Evolutionary conservation across 1,140 invertebrate genomes (phyloP).

Genomic region (Ruditapes philippinarum): DNA sequence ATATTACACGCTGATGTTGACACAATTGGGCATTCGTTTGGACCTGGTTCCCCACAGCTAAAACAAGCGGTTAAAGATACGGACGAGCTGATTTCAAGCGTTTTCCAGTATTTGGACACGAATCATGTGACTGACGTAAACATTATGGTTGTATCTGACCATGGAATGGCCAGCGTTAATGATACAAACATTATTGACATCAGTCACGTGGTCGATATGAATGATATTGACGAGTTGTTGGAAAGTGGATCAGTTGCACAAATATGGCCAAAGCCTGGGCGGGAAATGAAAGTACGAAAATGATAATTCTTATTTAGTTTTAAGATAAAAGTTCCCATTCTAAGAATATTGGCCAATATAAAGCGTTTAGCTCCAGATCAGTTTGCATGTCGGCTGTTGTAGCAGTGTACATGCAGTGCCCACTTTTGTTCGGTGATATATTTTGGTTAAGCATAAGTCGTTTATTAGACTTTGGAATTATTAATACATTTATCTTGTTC

Average conservation of each 20-base stretch:
- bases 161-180: slow-evolving; percentile 85
- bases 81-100: slow-evolving; percentile 76
- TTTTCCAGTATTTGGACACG: slow-evolving; percentile 71
- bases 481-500: too few species aligned
- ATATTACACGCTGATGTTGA: slow-evolving; percentile 81
- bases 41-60: slow-evolving; percentile 71
- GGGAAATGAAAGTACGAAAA: slow-evolving; percentile 73
- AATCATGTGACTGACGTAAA: slow-evolving; percentile 78
- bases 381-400: too few species aligned
- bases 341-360: too few species aligned
- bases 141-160: slow-evolving; percentile 86
- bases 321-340: too few species aligned
- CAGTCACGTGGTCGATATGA: slow-evolving; percentile 75
- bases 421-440: too few species aligned
- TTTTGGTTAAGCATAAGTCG: too few species aligned
- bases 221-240: slow-evolving; percentile 78
- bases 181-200: slow-evolving; percentile 76
- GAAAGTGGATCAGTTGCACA: slow-evolving; percentile 78
- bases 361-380: too few species aligned
- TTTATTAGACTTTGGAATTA: too few species aligned
- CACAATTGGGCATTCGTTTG: slow-evolving; percentile 77
- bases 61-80: slow-evolving; percentile 73
- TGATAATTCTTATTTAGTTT: too few species aligned
- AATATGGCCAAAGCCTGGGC: slow-evolving; percentile 77
- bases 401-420: too few species aligned